phyloP scores from a whole-genome alignment of 2,797 vertebrate genomes.

The Acanthurus leucopareius region DNA sequence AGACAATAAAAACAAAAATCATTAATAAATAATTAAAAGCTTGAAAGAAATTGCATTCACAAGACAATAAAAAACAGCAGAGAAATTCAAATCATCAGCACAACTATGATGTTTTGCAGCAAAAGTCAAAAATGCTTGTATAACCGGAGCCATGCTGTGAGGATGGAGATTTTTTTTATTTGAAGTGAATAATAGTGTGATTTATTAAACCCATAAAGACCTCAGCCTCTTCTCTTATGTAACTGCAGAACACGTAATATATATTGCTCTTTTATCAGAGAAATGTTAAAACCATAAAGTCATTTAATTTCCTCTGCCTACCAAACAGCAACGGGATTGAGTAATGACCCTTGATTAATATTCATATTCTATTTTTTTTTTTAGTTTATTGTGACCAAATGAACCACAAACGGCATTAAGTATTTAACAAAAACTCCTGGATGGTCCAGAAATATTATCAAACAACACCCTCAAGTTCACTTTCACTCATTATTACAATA shows the following conservation, averaged over 20 bases:
- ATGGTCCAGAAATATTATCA: neutral
- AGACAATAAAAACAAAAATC: no score
- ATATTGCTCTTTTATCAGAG: neutral
- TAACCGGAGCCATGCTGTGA: neutral
- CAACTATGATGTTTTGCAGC: no score
- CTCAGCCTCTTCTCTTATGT: neutral
- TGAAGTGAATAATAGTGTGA: neutral
- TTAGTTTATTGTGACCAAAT: neutral
- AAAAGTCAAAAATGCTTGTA: no score
- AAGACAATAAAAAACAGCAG: no score
- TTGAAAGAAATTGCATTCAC: no score
- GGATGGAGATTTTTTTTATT: neutral
- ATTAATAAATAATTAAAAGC: no score
- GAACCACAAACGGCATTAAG: neutral
- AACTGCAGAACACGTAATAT: constrained; percentile 7
- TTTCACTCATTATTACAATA: constrained; percentile 1
- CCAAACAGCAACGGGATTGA: neutral
- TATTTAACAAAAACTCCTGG: no score
- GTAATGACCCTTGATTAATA: neutral
- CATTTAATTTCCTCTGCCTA: neutral
- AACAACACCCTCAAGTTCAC: neutral
- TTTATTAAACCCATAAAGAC: neutral
- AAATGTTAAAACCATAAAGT: neutral
- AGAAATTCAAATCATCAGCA: no score
- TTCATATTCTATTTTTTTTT: neutral